A percentile compares a stretch with the other conserved stretches of the same genome.
These are phyloP conservation scores for Tragelaphus imberbis DNA, from an alignment of 2,113 vertebrate genomes.

Conservation along the genomic window DNA sequence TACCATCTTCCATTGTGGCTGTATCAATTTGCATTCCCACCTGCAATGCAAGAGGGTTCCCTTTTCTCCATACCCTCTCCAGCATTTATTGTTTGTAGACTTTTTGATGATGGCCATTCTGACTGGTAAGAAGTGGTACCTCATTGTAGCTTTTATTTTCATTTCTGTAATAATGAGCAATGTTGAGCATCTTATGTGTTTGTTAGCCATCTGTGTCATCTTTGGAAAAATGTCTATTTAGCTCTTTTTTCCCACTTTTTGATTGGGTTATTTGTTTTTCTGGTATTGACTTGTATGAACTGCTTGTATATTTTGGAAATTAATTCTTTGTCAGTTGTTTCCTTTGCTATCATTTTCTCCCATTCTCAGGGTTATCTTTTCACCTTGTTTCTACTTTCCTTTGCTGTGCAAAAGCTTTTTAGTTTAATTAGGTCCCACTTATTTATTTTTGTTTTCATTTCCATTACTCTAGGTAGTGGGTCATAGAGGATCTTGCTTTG, in stretches of 20 bases:
- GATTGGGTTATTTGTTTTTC: not conserved
- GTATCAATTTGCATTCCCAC: not conserved
- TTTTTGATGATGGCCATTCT: not conserved
- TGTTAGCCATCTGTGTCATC: not conserved
- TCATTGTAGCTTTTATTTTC: not conserved
- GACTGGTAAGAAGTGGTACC: not conserved
- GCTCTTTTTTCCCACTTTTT: not conserved
- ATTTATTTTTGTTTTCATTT: not conserved
- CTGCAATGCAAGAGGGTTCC: not conserved
- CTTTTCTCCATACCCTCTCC: not conserved
- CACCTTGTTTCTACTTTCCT: not conserved
- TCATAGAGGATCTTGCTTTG: not conserved
- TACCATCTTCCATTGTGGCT: not conserved
- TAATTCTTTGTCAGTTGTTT: not conserved
- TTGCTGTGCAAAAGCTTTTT: not conserved
- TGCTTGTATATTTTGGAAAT: not conserved
- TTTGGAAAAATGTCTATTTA: not conserved
- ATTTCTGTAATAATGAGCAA: not conserved
- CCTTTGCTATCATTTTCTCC: not conserved
- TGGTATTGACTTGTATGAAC: not conserved
- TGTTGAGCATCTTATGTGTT: not conserved
- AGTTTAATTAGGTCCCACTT: not conserved
- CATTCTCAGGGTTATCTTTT: not conserved
- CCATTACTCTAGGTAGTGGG: not conserved
- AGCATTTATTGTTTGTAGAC: not conserved